A percentile compares a stretch with the other conserved stretches of the same genome.
Evolutionary conservation across 53 echinoderm and acorn worm genomes (phyloP).

Genomic region (Hippasteria phrygiana): DNA sequence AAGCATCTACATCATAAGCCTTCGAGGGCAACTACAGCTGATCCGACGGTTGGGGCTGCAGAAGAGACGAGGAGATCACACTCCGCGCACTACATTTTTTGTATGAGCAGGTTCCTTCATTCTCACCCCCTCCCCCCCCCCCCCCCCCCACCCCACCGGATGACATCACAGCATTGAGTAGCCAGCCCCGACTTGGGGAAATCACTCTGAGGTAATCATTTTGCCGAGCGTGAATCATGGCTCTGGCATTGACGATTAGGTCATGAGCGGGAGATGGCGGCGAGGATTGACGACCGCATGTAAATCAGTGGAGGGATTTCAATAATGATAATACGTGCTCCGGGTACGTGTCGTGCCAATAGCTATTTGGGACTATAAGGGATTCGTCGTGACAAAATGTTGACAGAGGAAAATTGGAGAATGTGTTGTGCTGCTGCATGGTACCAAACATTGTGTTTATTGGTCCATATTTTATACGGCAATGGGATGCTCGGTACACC

Average conservation of each 20-base stretch:
- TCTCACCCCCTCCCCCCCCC: too few relatives aligned
- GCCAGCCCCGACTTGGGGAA: neutral
- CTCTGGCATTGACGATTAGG: neutral
- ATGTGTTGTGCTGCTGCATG: neutral
- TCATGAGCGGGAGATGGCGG: slow-evolving; percentile 1
- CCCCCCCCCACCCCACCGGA: neutral
- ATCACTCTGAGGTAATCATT: neutral
- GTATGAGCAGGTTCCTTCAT: too few relatives aligned
- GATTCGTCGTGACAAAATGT: slow-evolving; percentile 12
- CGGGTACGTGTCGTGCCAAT: slow-evolving; percentile 33
- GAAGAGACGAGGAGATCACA: neutral
- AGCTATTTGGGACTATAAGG: slow-evolving; percentile 23
- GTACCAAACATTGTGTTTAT: neutral
- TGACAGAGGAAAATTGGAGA: slow-evolving; percentile 2
- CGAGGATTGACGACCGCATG: slow-evolving; percentile 4
- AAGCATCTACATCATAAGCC: neutral
- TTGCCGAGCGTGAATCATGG: neutral
- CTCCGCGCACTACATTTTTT: neutral
- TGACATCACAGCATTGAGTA: slow-evolving; percentile 2
- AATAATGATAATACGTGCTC: neutral
- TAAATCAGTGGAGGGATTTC: neutral
- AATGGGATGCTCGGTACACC: too few relatives aligned
- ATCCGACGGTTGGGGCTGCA: neutral
- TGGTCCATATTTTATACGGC: too few relatives aligned
- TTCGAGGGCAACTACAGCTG: neutral